phyloP scores from a whole-genome alignment of 2,888 invertebrate genomes.

The Athetis lepigone region DNA sequence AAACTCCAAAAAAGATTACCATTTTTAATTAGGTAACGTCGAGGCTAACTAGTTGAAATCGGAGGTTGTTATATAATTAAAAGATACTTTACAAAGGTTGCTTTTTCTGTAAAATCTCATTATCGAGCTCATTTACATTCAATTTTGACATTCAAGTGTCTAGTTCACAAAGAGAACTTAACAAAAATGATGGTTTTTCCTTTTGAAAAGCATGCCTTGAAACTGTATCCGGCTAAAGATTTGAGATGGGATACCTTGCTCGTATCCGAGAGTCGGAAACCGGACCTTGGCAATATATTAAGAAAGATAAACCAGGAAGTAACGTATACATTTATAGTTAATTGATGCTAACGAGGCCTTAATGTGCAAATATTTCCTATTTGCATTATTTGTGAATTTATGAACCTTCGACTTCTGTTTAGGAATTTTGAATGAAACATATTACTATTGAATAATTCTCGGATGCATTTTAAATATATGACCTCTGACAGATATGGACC shows the following conservation, averaged over 20 bases:
- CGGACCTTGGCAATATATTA: slow-evolving; percentile 1
- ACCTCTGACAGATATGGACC: background rate
- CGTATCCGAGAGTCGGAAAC: background rate
- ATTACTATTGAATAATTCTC: slow-evolving; percentile 10
- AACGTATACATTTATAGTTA: slow-evolving; percentile 10
- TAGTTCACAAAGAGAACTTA: background rate
- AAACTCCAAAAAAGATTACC: slow-evolving; percentile 12
- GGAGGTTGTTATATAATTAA: slow-evolving; percentile 11
- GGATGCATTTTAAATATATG: background rate
- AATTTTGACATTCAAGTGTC: background rate
- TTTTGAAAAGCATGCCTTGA: background rate
- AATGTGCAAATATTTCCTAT: slow-evolving; percentile 37
- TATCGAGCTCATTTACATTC: background rate
- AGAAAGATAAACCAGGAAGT: slow-evolving; percentile 27
- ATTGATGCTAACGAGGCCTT: slow-evolving; percentile 36
- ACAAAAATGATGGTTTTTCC: background rate
- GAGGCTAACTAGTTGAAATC: slow-evolving; percentile 29
- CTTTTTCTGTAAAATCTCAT: background rate
- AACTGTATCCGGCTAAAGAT: background rate
- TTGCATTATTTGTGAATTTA: slow-evolving; percentile 33
- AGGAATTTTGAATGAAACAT: slow-evolving; percentile 29
- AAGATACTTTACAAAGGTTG: background rate
- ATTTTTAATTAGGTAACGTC: slow-evolving; percentile 26
- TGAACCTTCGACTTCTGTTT: slow-evolving; percentile 42
- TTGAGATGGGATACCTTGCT: background rate